Base-by-base conservation (phyloP, 2,797 vertebrate genomes). In the Enteromius treurensis region DNA sequence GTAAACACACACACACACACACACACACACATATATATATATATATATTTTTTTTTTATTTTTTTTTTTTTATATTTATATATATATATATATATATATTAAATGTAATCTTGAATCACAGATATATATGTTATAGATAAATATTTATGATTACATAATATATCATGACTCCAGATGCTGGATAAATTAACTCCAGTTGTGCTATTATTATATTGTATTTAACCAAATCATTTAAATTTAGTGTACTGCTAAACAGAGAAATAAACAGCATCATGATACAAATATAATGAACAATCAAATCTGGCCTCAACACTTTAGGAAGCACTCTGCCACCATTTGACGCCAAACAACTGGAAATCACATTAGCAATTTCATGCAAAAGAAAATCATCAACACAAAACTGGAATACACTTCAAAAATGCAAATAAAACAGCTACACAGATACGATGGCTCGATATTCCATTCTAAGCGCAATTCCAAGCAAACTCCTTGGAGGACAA, bases 401-500 rank as follows among this genome's bases (percentile, higher is more conserved):
- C 19, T 70, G 17, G 10, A 62, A 65, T 40, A 68, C 2, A 19
- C 53, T 81, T 51, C 15, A 60, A 80, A 82, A 70, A 45, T n/a
- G 32, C 9, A 10, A 71, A 55, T 74, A 65, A 71, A 58, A 64
- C 2, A 32, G 23, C 47, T 64, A 9, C 10, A 32, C 42, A 34
- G 19, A 62, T 23, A 70, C 13, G 34, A 13, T 42, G 40, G 3
- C 8, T 14, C 29, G 53, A 67, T 76, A 55, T 19, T 55, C 23
- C 29, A 32, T 60, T 21, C 45, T 83, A 65, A 68, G 79, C 2
- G 1, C 51, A 68, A 83, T 85, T 81, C 62, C 62, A 34, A 68
- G 42, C 76, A 73, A 79, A 77, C 58, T 67, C 83, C 85, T 79
- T 45, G 23, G 81, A 83, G 87, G n/a, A 79, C 70, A 79, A 85